Base-by-base conservation (phyloP, 2,113 vertebrate species). In the Orientallactaga bullata region DNA sequence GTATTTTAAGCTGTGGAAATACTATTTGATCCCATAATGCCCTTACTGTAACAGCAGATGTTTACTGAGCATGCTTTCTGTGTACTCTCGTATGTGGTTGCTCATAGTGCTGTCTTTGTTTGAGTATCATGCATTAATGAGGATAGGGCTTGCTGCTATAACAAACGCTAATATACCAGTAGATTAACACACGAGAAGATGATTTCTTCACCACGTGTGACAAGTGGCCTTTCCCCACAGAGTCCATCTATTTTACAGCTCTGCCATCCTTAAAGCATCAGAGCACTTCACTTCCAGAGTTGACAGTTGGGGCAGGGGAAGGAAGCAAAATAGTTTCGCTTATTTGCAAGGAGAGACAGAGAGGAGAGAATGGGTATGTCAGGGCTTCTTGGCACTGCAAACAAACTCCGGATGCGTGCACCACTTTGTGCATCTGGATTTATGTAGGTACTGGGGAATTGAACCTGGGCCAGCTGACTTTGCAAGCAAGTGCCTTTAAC, bases 121-220 rank as follows among this genome's bases (percentile, higher is more conserved):
- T 89, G 89, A 66, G 80, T 87, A 32, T 28, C 37, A 81, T 78
- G 28, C 89, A 76, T 80, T 85, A 84, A 69, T 78, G 66, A 92
- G 60, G 74, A 39, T 35, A 95, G 84, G 73, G 47, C 83, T 89
- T 24, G 30, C 83, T 87, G 35, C 30, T 82, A 0, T 76, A 85
- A 82, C 18, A 92, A 60, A 79, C 79, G 89, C 37, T 51, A 42
- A 37, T 58, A 35, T 81, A 73, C 74, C 21, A 83, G 35, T 55
- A 92, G 60, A 63, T 77, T n/a, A 83, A 91, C 35, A 85, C 72
- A 85, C 76, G 0, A 86, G 51, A 71, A 92, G 5, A 15, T 58
- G 77, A 73, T 42, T 89, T 82, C 85, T 91, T 61, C 51, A 39
- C 47, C 12, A 63, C 16, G 26, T 77, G n/a, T 85, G 55, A 47